Conservation (phyloP, 2,113 vertebrate species). For the Leptodactylus fuscus region DNA sequence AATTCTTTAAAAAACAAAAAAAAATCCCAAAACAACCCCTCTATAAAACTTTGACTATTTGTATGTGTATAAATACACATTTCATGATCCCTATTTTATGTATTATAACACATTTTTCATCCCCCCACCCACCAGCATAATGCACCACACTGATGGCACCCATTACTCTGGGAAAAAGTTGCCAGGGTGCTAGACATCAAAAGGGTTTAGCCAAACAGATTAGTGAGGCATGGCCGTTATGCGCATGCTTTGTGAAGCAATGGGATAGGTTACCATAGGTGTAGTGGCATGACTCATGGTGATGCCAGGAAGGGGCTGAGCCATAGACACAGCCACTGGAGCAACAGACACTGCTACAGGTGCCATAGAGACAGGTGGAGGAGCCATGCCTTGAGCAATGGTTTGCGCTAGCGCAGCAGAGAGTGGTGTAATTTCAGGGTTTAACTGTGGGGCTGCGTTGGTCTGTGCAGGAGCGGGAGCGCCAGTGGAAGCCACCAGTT, state of each 20-base stretch:
- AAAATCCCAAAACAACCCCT: background rate
- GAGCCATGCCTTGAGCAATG: slow-evolving; percentile 94
- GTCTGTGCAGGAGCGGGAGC: slow-evolving; percentile 81
- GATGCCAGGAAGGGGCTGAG: slow-evolving; percentile 89
- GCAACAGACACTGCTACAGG: slow-evolving; percentile 93
- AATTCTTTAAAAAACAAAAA: too few species aligned
- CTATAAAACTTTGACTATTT: background rate
- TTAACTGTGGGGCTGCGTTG: slow-evolving; percentile 85
- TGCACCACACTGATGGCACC: background rate
- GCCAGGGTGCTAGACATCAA: background rate
- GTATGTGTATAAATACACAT: slow-evolving; percentile 13
- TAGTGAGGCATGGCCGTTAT: slow-evolving; percentile 95
- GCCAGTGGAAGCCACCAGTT: slow-evolving; percentile 85
- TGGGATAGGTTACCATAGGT: slow-evolving; percentile 96
- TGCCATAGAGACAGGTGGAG: slow-evolving; percentile 93
- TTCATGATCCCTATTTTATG: background rate
- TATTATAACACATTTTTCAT: background rate
- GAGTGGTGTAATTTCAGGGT: slow-evolving; percentile 91
- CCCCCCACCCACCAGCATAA: slow-evolving; percentile 3
- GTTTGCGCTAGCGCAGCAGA: slow-evolving; percentile 93
- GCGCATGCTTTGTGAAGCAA: slow-evolving; percentile 96
- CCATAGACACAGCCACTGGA: slow-evolving; percentile 93
- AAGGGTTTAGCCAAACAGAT: slow-evolving; percentile 53
- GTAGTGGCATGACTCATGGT: slow-evolving; percentile 97
- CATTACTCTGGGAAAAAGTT: background rate